A percentile compares a stretch with the other conserved stretches of the same genome.
Evolutionary conservation across 2,797 vertebrate genomes (phyloP).

Genomic region (Thripadectes ignobilis): DNA sequence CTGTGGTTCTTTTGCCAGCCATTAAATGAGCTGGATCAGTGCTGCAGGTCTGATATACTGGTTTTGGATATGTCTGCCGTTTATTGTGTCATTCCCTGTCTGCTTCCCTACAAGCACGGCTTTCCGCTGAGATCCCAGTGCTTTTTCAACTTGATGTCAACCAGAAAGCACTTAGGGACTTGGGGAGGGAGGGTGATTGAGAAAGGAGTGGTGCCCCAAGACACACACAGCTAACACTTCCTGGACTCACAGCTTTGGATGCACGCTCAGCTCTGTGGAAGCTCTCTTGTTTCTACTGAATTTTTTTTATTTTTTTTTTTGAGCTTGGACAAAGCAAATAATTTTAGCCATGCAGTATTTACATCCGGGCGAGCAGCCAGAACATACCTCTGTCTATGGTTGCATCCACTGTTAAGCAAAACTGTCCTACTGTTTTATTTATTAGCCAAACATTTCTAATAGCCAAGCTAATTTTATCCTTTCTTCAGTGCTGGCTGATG

Average conservation of each 20-base stretch:
- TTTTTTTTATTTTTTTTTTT: background rate
- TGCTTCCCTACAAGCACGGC: rapidly evolving
- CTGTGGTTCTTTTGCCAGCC: background rate
- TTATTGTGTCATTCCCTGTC: background rate
- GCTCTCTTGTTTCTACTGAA: background rate
- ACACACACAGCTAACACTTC: background rate
- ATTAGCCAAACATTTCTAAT: constrained; percentile 45
- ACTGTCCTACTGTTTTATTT: constrained; percentile 29
- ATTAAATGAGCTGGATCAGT: background rate
- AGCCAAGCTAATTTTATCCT: constrained; percentile 56
- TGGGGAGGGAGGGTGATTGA: background rate
- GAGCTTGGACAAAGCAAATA: background rate
- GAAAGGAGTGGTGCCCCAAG: background rate
- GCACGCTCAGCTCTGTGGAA: background rate
- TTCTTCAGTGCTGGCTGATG: background rate
- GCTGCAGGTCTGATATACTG: background rate
- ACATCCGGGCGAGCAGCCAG: background rate
- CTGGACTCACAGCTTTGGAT: background rate
- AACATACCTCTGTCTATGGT: background rate
- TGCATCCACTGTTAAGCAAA: constrained; percentile 27
- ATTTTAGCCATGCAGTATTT: constrained; percentile 41
- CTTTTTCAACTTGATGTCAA: background rate
- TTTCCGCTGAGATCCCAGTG: background rate
- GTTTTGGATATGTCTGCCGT: background rate
- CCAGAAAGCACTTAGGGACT: background rate